Evolutionary conservation across 2,113 vertebrate species (phyloP).

Genomic region (Potamarius usumacintae): DNA sequence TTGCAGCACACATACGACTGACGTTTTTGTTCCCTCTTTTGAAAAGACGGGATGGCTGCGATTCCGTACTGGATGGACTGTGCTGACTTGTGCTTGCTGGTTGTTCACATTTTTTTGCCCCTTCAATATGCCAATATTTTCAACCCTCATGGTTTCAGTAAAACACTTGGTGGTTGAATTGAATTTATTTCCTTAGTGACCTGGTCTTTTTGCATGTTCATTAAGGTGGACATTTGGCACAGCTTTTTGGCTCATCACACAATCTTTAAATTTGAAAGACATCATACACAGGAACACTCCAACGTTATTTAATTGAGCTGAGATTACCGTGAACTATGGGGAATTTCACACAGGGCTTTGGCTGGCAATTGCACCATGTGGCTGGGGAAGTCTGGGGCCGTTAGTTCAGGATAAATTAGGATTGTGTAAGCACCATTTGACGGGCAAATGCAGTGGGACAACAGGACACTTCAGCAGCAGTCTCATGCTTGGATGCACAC

Average conservation of each 20-base stretch:
- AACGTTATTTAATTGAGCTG: background rate
- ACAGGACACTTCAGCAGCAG: background rate
- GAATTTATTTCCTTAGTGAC: background rate
- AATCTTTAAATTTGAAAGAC: background rate
- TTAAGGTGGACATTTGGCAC: background rate
- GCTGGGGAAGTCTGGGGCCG: background rate
- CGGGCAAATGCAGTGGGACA: background rate
- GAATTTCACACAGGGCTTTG: constrained; percentile 14
- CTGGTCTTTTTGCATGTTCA: background rate
- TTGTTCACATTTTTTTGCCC: background rate
- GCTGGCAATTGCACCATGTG: constrained; percentile 4
- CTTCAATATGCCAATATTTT: background rate
- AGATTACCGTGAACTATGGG: background rate
- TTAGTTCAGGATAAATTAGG: constrained; percentile 1
- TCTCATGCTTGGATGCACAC: background rate
- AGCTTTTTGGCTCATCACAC: background rate
- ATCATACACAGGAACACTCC: background rate
- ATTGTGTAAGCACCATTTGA: background rate
- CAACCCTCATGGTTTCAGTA: background rate
- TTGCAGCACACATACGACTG: background rate
- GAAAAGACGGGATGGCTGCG: background rate
- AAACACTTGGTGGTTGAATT: background rate
- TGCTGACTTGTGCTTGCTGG: background rate
- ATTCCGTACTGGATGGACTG: constrained; percentile 13
- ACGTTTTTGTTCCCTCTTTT: background rate